These are phyloP conservation scores for Archilochus colubris DNA, from an alignment of 2,113 vertebrate genomes.

Conservation along the genomic window DNA sequence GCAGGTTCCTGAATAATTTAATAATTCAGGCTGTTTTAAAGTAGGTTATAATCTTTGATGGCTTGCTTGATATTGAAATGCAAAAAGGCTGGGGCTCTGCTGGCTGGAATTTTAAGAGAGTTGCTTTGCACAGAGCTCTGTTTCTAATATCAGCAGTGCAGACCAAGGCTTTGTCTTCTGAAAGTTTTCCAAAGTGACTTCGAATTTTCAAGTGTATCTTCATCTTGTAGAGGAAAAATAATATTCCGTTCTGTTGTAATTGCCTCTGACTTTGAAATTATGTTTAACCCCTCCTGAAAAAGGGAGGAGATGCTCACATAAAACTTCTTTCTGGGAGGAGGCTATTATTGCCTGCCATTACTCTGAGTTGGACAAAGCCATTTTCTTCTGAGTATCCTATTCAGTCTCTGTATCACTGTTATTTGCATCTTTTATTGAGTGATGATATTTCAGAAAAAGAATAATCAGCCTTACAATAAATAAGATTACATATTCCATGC, in stretches of 20 bases:
- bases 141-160: not conserved
- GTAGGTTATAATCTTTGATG: conserved; percentile 6
- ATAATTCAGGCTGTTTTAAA: not conserved
- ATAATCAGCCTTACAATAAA: not conserved
- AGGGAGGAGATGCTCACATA: not conserved
- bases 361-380: not conserved
- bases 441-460: not conserved
- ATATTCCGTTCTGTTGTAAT: not conserved
- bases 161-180: not conserved
- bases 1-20: conserved; percentile 24
- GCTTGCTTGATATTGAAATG: not conserved
- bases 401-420: not conserved
- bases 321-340: not conserved
- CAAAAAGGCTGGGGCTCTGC: not conserved
- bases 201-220: not conserved
- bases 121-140: not conserved
- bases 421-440: not conserved
- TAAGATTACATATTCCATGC: not conserved
- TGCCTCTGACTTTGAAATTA: not conserved
- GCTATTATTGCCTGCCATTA: not conserved
- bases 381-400: not conserved
- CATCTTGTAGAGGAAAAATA: not conserved
- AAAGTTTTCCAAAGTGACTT: not conserved
- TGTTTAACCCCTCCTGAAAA: not conserved
- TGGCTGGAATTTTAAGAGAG: not conserved